Evolutionary conservation across 2,113 vertebrate species (phyloP), one percentile per base, ranked within the genome.

Genomic region (Ginglymostoma cirratum): DNA sequence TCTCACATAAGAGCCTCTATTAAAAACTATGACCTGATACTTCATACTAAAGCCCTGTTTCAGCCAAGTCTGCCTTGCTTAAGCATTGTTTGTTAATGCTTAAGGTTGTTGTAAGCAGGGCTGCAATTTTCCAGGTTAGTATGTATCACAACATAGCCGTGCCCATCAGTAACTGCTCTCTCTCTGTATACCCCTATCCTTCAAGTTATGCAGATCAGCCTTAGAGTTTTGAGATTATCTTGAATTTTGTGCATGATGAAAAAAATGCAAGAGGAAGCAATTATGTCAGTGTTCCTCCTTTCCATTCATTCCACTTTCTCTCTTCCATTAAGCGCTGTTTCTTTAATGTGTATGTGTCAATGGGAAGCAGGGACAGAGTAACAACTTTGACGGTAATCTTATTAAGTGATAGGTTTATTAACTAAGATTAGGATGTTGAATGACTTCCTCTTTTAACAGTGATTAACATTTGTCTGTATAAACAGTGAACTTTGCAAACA

Each of bases 371-470:
- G 80, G 38, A 17, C 8, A n/a, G 87, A 65, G 87, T 90, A 55
- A 30, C 24, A 61, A 65, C 3, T 61, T 90, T 90, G 87, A 90
- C 12, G 87, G 52, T 42, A 83, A 83, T 5, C 1, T 17, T 83
- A 42, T 83, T 83, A 42, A 45, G n/a, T 90, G 87, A 17, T 55
- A 90, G 52, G 87, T 65, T 61, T 34, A 61, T 89, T 30, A 48
- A 52, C 45, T 89, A n/a, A 92, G 5, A 92, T 34, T 93, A n/a
- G 61, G 21, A 93, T 93, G n/a, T 67, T 67, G 89, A 93, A 93
- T 93, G 19, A 66, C n/a, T 93, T 67, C 61, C 34, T 67, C n/a
- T 65, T 93, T 66, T n/a, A 38, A 24, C 80, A 93, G 89, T 66
- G 61, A 93, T 93, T 93, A n/a, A 3, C 34, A 93, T n/a, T 67